phyloP scores from a whole-genome alignment of 37 sponge, comb jelly and placozoan species.

The Axinella damicornis region DNA sequence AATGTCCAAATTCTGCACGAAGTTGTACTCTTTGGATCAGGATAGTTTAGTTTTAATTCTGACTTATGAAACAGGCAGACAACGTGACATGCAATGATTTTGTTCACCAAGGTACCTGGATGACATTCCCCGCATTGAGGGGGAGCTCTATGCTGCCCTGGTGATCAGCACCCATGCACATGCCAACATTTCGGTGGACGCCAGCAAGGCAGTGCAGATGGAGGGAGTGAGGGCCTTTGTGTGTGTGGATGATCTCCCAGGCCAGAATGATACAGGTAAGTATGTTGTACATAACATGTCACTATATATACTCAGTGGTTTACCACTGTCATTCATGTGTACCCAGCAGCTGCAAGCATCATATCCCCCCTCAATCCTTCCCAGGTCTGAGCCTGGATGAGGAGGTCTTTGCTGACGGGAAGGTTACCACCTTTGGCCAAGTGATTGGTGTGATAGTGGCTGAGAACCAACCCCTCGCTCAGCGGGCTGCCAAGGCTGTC shows the following conservation, averaged over 20 bases:
- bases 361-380: too few relatives aligned
- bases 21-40: too few relatives aligned
- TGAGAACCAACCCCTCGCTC: slow-evolving; percentile 55
- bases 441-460: slow-evolving; percentile 88
- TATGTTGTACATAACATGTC: neutral
- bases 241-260: slow-evolving; percentile 71
- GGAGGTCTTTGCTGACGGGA: slow-evolving; percentile 74
- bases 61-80: neutral
- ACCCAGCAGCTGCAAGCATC: too few relatives aligned
- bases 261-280: slow-evolving; percentile 41
- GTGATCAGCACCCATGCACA: slow-evolving; percentile 73
- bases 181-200: slow-evolving; percentile 73
- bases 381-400: slow-evolving; percentile 41
- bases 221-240: slow-evolving; percentile 72
- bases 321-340: too few relatives aligned
- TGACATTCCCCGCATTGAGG: slow-evolving; percentile 76
- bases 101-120: slow-evolving; percentile 71
- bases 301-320: too few relatives aligned
- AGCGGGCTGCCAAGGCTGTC: slow-evolving; percentile 76
- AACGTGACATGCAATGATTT: neutral
- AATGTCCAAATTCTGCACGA: too few relatives aligned
- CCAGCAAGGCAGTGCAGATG: slow-evolving; percentile 47
- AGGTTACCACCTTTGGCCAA: slow-evolving; percentile 76
- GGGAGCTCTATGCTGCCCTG: slow-evolving; percentile 83
- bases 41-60: too few relatives aligned